Conservation (phyloP, 1,140 invertebrate species). For the Pseudomyrmex dendroicus region DNA sequence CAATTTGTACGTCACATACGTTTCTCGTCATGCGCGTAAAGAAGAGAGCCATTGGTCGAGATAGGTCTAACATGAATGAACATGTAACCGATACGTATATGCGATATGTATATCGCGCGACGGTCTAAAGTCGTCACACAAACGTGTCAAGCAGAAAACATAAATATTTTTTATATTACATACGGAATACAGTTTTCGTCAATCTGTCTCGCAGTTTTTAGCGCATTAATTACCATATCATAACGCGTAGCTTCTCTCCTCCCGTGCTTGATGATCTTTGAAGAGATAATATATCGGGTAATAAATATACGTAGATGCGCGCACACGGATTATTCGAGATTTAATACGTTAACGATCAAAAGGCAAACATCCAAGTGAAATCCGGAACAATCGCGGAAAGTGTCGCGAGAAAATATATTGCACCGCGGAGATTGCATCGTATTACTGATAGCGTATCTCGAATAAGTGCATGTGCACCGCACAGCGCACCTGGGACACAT, state of each 20-base stretch:
- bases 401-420: constrained; percentile 46
- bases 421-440: constrained; percentile 46
- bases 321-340: not conserved
- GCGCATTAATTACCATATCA: not conserved
- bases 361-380: constrained; percentile 10
- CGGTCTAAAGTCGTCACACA: not conserved
- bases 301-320: not conserved
- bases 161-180: not conserved
- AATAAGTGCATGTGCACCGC: constrained; percentile 54
- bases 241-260: not conserved
- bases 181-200: not conserved
- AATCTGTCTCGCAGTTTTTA: not conserved
- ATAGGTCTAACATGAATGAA: constrained; percentile 17
- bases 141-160: not conserved
- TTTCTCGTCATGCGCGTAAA: constrained; percentile 7
- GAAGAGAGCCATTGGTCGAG: constrained; percentile 7
- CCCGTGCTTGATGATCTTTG: not conserved
- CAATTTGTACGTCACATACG: constrained; percentile 47
- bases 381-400: constrained; percentile 43
- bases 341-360: constrained; percentile 35
- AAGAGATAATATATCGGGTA: not conserved
- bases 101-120: not conserved
- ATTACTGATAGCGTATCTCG: constrained; percentile 54
- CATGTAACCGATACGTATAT: too few relatives aligned
- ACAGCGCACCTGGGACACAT: constrained; percentile 52